Conservation (phyloP, 2,888 invertebrate genomes). For the Andrena chrysosceles region DNA sequence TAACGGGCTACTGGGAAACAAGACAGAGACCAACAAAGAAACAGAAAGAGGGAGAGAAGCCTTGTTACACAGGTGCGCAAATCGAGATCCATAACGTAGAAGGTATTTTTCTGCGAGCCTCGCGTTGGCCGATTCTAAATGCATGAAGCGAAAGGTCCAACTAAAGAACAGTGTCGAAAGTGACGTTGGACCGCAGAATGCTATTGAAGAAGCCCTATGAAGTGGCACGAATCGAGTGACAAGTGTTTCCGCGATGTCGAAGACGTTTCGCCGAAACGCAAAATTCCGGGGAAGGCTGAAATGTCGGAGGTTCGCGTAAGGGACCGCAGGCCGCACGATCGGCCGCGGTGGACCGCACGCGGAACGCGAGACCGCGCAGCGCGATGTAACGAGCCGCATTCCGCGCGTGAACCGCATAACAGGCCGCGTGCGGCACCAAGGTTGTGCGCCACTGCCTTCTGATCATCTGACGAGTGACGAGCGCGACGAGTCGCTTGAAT, state of each 20-base stretch:
- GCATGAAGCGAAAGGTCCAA: no score
- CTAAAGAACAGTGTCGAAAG: no score
- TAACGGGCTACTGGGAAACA: slow-evolving; percentile 51
- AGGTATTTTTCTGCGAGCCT: not conserved
- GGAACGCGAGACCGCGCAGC: slow-evolving; percentile 52
- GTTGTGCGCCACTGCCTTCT: slow-evolving; percentile 45
- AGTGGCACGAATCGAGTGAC: no score
- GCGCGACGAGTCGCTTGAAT: not conserved
- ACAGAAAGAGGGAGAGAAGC: not conserved
- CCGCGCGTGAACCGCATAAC: slow-evolving; percentile 56
- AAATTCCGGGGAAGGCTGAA: slow-evolving; percentile 54
- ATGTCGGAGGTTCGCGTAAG: slow-evolving; percentile 47
- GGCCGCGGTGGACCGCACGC: slow-evolving; percentile 54
- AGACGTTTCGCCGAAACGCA: slow-evolving; percentile 13
- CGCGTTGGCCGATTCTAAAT: no score
- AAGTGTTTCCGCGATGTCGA: not conserved
- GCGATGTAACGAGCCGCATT: slow-evolving; percentile 57
- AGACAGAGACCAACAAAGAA: not conserved
- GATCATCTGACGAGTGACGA: not conserved
- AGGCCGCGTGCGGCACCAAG: slow-evolving; percentile 38
- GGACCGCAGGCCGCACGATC: slow-evolving; percentile 60
- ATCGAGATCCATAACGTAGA: not conserved
- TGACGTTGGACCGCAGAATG: no score
- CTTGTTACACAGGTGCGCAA: slow-evolving; percentile 2
- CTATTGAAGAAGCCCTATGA: no score